These are phyloP conservation scores for Microchrysa polita DNA, from an alignment of 2,888 invertebrate species.

Conservation along the genomic window DNA sequence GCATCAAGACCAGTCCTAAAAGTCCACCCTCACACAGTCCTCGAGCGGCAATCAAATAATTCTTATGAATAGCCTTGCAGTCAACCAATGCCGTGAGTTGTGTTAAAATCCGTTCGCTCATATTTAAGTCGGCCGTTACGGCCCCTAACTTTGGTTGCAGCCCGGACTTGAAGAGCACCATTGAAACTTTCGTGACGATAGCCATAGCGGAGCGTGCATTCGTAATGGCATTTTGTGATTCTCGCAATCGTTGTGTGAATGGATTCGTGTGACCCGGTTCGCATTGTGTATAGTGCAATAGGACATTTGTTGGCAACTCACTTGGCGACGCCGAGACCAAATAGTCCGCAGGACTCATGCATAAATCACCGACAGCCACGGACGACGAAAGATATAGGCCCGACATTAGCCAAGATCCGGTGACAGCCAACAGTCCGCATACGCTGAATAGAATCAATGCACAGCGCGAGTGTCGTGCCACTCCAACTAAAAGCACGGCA, in stretches of 20 bases:
- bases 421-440: conserved; percentile 84
- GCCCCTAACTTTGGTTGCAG: conserved; percentile 80
- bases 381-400: conserved; percentile 86
- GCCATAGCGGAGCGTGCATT: conserved; percentile 65
- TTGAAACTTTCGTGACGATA: conserved; percentile 63
- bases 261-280: conserved; percentile 82
- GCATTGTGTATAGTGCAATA: conserved; percentile 85
- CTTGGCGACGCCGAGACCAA: conserved; percentile 73
- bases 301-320: conserved; percentile 69
- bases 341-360: conserved; percentile 85
- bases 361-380: conserved; percentile 86
- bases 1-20: conserved; percentile 84
- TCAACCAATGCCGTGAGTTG: conserved; percentile 78
- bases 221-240: conserved; percentile 76
- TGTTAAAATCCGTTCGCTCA: conserved; percentile 77
- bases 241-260: conserved; percentile 82
- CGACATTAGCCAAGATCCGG: conserved; percentile 88
- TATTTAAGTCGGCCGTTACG: conserved; percentile 79
- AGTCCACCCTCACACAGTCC: conserved; percentile 86
- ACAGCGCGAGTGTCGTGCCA: conserved; percentile 87
- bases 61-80: conserved; percentile 83
- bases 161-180: conserved; percentile 66
- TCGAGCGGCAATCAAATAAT: conserved; percentile 81
- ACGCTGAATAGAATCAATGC: conserved; percentile 91
- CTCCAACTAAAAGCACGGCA: conserved; percentile 88